These are phyloP conservation scores for Rhyacichthys aspro DNA, from an alignment of 2,797 vertebrate genomes.

Conservation along the genomic window DNA sequence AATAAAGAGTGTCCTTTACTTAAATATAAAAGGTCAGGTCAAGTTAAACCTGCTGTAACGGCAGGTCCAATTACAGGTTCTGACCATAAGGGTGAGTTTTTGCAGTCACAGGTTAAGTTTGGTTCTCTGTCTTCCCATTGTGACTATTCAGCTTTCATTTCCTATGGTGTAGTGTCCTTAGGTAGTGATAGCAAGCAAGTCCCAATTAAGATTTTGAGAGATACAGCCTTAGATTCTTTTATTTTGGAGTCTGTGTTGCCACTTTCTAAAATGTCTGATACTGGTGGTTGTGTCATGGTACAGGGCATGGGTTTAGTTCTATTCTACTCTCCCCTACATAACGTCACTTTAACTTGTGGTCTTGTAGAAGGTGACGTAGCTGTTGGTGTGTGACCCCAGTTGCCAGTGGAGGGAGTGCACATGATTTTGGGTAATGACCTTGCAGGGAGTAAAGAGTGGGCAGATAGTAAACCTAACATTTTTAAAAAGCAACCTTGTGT, in stretches of 20 bases:
- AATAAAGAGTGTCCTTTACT: neutral
- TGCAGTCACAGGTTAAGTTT: neutral
- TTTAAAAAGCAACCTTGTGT: no score
- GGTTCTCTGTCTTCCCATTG: neutral
- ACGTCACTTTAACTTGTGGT: neutral
- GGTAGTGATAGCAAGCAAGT: neutral
- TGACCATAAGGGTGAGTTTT: neutral
- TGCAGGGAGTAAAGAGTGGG: neutral
- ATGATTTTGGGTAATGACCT: conserved; percentile 3
- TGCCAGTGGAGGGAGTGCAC: conserved; percentile 1
- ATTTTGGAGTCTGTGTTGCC: neutral
- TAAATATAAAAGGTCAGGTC: neutral
- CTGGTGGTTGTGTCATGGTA: neutral
- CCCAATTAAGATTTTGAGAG: neutral
- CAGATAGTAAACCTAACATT: no score
- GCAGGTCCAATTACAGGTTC: neutral
- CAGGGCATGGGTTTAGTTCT: neutral
- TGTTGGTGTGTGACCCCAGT: neutral
- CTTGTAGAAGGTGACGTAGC: neutral
- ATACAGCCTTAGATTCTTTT: neutral
- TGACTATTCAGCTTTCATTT: neutral
- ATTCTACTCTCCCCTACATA: neutral
- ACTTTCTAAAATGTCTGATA: neutral
- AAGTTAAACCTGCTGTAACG: neutral
- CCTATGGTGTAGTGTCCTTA: neutral